Evolutionary conservation across 2,113 vertebrate genomes (phyloP).

Genomic region (Cepphus grylle): DNA sequence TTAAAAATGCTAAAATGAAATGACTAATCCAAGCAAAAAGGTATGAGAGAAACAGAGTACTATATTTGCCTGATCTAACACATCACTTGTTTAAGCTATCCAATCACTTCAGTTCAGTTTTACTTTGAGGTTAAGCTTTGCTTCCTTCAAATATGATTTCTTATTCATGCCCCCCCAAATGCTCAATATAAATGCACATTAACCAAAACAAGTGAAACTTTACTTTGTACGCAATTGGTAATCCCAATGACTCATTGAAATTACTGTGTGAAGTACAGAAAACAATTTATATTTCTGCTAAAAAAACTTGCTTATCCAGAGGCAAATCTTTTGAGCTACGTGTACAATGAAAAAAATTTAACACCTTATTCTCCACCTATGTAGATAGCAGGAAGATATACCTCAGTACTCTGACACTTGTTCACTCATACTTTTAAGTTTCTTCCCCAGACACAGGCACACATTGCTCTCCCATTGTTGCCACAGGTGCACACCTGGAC

Average conservation of each 20-base stretch:
- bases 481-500: neutral
- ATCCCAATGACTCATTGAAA: neutral
- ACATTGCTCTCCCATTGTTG: neutral
- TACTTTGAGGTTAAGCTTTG: neutral
- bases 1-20: neutral
- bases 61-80: neutral
- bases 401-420: neutral
- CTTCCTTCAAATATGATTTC: conserved; percentile 7
- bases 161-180: neutral
- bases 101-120: neutral
- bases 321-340: neutral
- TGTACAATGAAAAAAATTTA: neutral
- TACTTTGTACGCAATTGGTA: neutral
- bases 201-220: conserved; percentile 10
- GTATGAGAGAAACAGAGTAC: neutral
- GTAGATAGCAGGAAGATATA: neutral
- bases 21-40: neutral
- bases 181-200: neutral
- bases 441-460: neutral
- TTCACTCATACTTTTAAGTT: neutral
- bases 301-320: neutral
- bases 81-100: neutral
- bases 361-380: neutral
- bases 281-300: neutral
- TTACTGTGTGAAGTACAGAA: neutral